Evolutionary conservation across 2,797 vertebrate species (phyloP).

Genomic region (Helostoma temminkii): DNA sequence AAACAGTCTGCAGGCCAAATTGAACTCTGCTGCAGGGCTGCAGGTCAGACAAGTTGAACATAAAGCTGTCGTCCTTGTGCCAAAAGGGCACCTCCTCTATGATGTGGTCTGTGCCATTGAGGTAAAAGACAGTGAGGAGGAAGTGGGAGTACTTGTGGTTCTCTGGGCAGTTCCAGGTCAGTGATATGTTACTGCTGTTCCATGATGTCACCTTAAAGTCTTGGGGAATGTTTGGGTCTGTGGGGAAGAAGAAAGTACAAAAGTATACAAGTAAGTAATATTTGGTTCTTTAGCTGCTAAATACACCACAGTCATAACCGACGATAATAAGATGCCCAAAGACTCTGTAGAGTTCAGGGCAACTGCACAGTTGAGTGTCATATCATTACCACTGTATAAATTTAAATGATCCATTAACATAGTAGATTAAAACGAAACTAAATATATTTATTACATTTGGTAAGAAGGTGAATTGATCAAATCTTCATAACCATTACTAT

Average conservation of each 20-base stretch:
- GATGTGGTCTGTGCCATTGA: conserved; percentile 57
- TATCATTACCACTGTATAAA: too few relatives aligned
- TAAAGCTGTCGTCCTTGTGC: conserved; percentile 27
- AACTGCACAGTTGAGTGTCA: too few relatives aligned
- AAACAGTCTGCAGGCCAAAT: conserved; percentile 77
- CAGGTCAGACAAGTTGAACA: conserved; percentile 60
- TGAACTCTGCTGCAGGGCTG: conserved; percentile 73
- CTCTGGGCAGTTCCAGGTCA: conserved; percentile 75
- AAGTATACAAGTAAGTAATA: too few relatives aligned
- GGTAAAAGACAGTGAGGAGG: conserved; percentile 71
- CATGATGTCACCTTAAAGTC: conserved; percentile 60
- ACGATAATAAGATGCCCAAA: too few relatives aligned
- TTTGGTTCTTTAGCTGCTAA: too few relatives aligned
- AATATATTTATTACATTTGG: too few relatives aligned
- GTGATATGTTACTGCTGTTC: conserved; percentile 72
- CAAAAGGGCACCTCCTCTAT: conserved; percentile 38
- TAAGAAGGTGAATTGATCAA: too few relatives aligned
- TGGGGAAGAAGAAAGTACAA: background rate
- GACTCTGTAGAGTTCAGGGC: too few relatives aligned
- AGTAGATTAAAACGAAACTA: too few relatives aligned
- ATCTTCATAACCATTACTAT: too few relatives aligned
- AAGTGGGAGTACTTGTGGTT: conserved; percentile 65
- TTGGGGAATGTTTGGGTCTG: conserved; percentile 76
- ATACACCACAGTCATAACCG: too few relatives aligned
- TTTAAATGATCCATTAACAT: too few relatives aligned